Percentiles rank a stretch among this genome's conserved stretches.
These are phyloP conservation scores for Macropis europaea DNA, from an alignment of 2,888 invertebrate genomes.

Conservation along the genomic window DNA sequence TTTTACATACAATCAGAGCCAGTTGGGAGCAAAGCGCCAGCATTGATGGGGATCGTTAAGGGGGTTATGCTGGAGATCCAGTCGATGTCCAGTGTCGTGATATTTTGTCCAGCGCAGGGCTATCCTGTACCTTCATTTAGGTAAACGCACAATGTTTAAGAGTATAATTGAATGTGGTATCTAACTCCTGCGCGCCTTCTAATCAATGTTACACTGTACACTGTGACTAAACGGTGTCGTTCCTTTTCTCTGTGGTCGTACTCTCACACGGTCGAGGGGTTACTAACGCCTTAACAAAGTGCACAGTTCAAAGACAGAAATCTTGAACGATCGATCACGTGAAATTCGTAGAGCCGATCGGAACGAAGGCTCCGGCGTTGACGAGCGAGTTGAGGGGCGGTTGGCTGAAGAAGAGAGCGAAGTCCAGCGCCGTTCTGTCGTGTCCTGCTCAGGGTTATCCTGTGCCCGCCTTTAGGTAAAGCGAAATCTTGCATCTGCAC, in stretches of 20 bases:
- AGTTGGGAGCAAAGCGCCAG: slow-evolving; percentile 85
- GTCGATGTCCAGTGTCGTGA: slow-evolving; percentile 84
- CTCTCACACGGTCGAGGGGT: background rate
- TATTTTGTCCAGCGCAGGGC: slow-evolving; percentile 87
- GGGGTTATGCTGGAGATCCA: slow-evolving; percentile 85
- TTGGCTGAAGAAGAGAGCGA: slow-evolving; percentile 66
- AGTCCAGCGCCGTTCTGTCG: slow-evolving; percentile 81
- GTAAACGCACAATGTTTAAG: slow-evolving; percentile 73
- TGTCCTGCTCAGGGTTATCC: slow-evolving; percentile 87
- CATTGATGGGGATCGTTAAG: slow-evolving; percentile 85
- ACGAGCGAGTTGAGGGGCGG: slow-evolving; percentile 81
- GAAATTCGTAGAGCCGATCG: slow-evolving; percentile 81
- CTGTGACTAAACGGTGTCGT: slow-evolving; percentile 25
- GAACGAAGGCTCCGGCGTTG: slow-evolving; percentile 82
- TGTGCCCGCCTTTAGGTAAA: slow-evolving; percentile 83
- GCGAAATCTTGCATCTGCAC: background rate
- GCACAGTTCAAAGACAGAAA: background rate
- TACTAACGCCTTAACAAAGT: slow-evolving; percentile 18
- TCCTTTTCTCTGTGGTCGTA: background rate
- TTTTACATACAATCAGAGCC: slow-evolving; percentile 76
- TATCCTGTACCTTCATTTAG: slow-evolving; percentile 85
- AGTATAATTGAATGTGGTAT: background rate
- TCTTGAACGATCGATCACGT: slow-evolving; percentile 32
- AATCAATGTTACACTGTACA: background rate
- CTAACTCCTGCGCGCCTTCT: slow-evolving; percentile 9